Evolutionary conservation across 2,113 vertebrate genomes (phyloP).

Genomic region (Neoarius graeffei): DNA sequence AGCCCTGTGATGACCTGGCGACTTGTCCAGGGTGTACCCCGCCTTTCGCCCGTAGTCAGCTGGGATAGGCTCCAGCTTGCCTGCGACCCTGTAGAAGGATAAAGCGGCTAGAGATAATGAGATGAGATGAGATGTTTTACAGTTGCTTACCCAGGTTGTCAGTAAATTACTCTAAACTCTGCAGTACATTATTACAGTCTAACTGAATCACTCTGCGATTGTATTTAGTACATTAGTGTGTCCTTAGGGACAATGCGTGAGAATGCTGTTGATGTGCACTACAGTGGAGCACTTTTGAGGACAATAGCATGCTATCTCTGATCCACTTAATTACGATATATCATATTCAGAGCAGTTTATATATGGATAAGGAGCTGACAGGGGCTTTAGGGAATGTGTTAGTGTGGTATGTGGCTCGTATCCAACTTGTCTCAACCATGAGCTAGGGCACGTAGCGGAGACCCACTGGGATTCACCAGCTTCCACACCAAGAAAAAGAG

Average conservation of each 20-base stretch:
- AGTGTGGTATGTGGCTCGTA: slow-evolving; percentile 51
- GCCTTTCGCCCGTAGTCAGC: no score
- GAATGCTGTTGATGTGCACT: neutral
- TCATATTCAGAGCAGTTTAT: slow-evolving; percentile 10
- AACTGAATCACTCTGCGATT: neutral
- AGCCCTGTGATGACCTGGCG: no score
- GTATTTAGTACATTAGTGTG: no score
- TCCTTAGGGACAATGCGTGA: neutral
- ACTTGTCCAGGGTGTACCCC: no score
- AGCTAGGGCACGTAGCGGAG: slow-evolving; percentile 57
- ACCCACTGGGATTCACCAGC: slow-evolving; percentile 54
- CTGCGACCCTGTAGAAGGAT: no score
- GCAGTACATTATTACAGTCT: neutral
- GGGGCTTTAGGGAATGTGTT: slow-evolving; percentile 24
- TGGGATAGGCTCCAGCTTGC: no score
- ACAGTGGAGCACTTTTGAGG: neutral
- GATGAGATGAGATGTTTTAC: no score
- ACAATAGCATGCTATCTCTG: neutral
- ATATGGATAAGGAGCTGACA: slow-evolving; percentile 5
- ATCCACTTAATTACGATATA: slow-evolving; percentile 4
- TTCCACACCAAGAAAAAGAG: slow-evolving; percentile 55
- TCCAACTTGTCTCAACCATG: slow-evolving; percentile 53
- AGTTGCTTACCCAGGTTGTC: neutral
- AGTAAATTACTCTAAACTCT: neutral
- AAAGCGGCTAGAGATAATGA: no score